These are phyloP conservation scores for Chrysodeixis includens DNA, from an alignment of 2,888 invertebrate species.

Conservation along the genomic window DNA sequence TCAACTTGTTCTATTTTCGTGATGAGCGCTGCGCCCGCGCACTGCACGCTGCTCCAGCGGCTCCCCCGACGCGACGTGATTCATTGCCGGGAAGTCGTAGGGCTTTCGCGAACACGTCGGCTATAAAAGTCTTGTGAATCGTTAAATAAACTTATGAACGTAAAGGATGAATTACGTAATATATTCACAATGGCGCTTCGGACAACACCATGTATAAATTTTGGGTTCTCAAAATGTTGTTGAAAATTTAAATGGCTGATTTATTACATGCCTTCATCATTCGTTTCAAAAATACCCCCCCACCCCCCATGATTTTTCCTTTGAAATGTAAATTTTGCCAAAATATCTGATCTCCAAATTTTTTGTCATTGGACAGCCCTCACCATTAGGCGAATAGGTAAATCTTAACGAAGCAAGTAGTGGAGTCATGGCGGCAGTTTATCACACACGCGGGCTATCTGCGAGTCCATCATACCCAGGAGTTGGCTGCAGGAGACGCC, in stretches of 20 bases:
- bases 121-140: constrained; percentile 59
- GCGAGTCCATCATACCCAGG: constrained; percentile 60
- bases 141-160: constrained; percentile 36
- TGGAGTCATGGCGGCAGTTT: constrained; percentile 57
- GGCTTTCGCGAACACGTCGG: constrained; percentile 64
- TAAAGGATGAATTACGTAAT: constrained; percentile 16
- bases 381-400: constrained; percentile 33
- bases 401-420: constrained; percentile 52
- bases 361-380: constrained; percentile 36
- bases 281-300: too few species aligned
- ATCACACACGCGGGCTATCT: constrained; percentile 60
- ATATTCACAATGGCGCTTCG: background rate
- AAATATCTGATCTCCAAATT: background rate
- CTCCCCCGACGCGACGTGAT: constrained; percentile 64
- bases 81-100: constrained; percentile 75
- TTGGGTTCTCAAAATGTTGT: background rate
- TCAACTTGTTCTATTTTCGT: constrained; percentile 85
- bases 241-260: too few species aligned
- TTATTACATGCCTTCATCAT: too few species aligned
- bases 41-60: constrained; percentile 30
- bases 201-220: background rate
- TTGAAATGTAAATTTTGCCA: too few species aligned
- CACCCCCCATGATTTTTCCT: too few species aligned
- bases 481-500: constrained; percentile 40
- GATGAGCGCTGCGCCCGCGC: constrained; percentile 66